phyloP scores from a whole-genome alignment of 2,797 vertebrate species.

The Artibeus lituratus region DNA sequence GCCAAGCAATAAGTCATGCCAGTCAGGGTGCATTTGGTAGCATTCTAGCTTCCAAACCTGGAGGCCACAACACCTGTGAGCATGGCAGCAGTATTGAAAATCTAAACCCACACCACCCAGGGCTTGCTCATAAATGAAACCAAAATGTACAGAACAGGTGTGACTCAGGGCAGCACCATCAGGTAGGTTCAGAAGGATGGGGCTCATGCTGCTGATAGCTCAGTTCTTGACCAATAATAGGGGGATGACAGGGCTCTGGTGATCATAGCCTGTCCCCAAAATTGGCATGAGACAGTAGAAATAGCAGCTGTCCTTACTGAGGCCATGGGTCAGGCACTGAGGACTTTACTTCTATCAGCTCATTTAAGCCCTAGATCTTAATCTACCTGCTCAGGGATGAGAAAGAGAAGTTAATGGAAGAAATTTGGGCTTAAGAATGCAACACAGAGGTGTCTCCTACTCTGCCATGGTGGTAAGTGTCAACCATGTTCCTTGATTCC shows the following conservation, averaged over 20 bases:
- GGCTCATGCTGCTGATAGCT: neutral
- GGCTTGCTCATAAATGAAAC: neutral
- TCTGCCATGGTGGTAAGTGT: neutral
- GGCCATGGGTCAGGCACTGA: rapidly evolving
- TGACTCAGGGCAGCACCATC: neutral
- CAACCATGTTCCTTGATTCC: neutral
- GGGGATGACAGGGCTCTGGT: neutral
- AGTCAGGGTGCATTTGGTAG: too few species aligned
- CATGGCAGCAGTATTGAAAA: neutral
- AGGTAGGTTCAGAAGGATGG: neutral
- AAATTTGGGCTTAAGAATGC: neutral
- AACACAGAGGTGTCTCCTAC: neutral
- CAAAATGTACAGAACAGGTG: neutral
- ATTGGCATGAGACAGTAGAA: rapidly evolving
- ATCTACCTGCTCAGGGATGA: neutral
- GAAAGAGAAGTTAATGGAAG: neutral
- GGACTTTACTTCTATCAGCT: neutral
- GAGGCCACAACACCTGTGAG: neutral
- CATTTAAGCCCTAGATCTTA: neutral
- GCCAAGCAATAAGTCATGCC: too few species aligned
- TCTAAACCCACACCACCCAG: neutral
- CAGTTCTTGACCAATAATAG: neutral
- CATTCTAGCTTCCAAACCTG: neutral
- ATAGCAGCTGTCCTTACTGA: neutral
- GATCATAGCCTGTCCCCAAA: neutral